A percentile compares a stretch with the other conserved stretches of the same genome.
These are phyloP conservation scores for Physeter macrocephalus DNA, from an alignment of 2,113 vertebrate species.

Conservation along the genomic window DNA sequence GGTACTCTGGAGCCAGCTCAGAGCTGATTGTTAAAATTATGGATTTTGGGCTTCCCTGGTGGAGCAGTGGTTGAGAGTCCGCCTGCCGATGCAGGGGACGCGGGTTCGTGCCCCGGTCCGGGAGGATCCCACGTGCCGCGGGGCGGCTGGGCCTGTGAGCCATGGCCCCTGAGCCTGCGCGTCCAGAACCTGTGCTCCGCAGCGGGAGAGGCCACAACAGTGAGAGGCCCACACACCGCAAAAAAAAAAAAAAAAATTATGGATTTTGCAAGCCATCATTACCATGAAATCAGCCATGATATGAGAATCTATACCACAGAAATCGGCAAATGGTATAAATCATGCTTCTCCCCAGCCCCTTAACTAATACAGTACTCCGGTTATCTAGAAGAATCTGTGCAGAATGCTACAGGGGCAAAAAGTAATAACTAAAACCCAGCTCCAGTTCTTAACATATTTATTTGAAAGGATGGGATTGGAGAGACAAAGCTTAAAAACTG, in stretches of 20 bases:
- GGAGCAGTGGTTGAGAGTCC: no score
- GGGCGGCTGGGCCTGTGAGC: no score
- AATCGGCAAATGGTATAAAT: not conserved
- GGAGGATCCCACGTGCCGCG: no score
- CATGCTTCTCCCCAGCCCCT: not conserved
- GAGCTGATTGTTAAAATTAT: not conserved
- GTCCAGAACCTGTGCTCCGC: no score
- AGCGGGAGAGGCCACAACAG: no score
- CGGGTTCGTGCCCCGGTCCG: no score
- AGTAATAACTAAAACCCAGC: not conserved
- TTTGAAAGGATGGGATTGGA: not conserved
- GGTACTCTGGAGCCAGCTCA: not conserved
- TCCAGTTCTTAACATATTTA: not conserved
- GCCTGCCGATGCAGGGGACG: no score
- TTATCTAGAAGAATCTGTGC: not conserved
- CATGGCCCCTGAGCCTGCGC: no score
- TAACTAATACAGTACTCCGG: not conserved
- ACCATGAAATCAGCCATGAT: not conserved
- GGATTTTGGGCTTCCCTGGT: no score
- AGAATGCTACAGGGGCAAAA: not conserved
- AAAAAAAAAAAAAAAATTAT: no score
- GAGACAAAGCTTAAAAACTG: not conserved
- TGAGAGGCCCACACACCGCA: no score
- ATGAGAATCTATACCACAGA: not conserved
- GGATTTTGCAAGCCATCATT: not conserved